These are phyloP conservation scores for Pseudoips prasinana DNA, from an alignment of 2,888 invertebrate species.

Conservation along the genomic window DNA sequence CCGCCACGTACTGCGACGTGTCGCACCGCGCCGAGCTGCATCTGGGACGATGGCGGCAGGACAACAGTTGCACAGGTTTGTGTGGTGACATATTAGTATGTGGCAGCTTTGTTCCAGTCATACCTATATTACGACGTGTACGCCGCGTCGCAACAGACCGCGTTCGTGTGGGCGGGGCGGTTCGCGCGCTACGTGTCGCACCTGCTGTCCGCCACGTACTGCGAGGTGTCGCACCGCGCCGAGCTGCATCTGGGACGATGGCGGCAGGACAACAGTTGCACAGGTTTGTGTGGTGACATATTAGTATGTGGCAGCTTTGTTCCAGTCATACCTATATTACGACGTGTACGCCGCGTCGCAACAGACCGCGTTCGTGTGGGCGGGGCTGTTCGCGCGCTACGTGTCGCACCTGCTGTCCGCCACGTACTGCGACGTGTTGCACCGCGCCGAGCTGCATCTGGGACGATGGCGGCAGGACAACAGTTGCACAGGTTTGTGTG, in stretches of 20 bases:
- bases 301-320: too few relatives aligned
- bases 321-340: constrained; percentile 86
- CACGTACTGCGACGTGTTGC: too few relatives aligned
- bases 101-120: too few relatives aligned
- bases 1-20: constrained; percentile 88
- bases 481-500: too few relatives aligned
- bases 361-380: constrained; percentile 92
- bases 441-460: too few relatives aligned
- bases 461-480: too few relatives aligned
- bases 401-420: too few relatives aligned
- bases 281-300: too few relatives aligned
- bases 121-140: constrained; percentile 90
- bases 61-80: too few relatives aligned
- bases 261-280: too few relatives aligned
- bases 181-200: constrained; percentile 90
- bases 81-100: too few relatives aligned
- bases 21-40: not conserved
- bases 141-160: constrained; percentile 92
- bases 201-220: constrained; percentile 51
- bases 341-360: constrained; percentile 92
- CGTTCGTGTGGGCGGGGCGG: constrained; percentile 92
- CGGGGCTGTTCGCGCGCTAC: constrained; percentile 91
- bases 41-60: too few relatives aligned
- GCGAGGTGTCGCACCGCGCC: not conserved
- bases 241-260: not conserved